Evolutionary conservation across 1,140 invertebrate species (phyloP).

Genomic region (Tetragonula clypearis): DNA sequence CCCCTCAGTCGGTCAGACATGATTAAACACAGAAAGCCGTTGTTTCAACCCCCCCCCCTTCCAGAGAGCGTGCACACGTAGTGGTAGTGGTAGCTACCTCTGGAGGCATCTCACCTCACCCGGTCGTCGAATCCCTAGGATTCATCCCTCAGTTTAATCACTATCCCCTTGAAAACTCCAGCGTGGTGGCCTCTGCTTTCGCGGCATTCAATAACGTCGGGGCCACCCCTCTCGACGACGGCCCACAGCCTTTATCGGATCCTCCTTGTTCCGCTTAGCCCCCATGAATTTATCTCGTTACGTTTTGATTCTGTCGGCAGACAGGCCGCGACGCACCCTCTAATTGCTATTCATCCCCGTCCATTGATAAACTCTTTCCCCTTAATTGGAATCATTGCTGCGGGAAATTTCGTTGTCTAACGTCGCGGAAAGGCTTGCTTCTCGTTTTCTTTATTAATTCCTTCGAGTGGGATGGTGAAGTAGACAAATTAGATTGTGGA

Average conservation of each 20-base stretch:
- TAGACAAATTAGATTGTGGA: no score
- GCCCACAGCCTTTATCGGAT: constrained; percentile 52
- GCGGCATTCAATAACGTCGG: constrained; percentile 77
- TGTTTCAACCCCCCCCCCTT: constrained; percentile 72
- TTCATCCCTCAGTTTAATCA: constrained; percentile 78
- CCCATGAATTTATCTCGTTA: constrained; percentile 72
- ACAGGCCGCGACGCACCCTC: constrained; percentile 52
- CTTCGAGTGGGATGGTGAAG: background rate
- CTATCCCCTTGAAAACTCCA: constrained; percentile 72
- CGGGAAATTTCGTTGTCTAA: constrained; percentile 29
- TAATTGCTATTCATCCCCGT: constrained; percentile 56
- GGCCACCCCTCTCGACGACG: constrained; percentile 55
- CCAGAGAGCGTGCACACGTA: background rate
- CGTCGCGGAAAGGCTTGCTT: background rate
- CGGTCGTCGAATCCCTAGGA: constrained; percentile 65
- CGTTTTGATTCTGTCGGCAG: constrained; percentile 72
- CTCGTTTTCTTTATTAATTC: constrained; percentile 38
- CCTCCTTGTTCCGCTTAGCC: constrained; percentile 18
- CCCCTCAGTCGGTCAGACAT: constrained; percentile 77
- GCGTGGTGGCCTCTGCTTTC: constrained; percentile 66
- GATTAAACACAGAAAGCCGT: constrained; percentile 80
- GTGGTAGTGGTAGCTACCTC: constrained; percentile 58
- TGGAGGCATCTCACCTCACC: constrained; percentile 42
- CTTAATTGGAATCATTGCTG: constrained; percentile 62
- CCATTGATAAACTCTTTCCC: constrained; percentile 60